Conservation (phyloP, 2,888 invertebrate species). For the Ganaspis brasiliensis region DNA sequence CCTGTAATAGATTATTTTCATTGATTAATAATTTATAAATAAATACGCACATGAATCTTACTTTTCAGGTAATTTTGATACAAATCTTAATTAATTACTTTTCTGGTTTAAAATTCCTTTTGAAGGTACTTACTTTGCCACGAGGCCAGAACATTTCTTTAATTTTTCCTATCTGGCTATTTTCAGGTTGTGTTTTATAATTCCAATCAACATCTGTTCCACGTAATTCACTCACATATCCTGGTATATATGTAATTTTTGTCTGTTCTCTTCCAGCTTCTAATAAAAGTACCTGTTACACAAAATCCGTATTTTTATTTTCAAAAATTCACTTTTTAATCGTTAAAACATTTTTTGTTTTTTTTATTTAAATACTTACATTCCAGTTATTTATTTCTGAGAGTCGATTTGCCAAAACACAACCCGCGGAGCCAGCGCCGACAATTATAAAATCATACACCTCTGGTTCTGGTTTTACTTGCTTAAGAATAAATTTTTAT, state of each 20-base stretch:
- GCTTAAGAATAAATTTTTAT: no score
- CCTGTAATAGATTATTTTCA: no score
- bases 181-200: slow-evolving; percentile 92
- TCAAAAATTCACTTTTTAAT: no score
- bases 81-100: no score
- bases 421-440: slow-evolving; percentile 83
- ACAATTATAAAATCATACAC: slow-evolving; percentile 82
- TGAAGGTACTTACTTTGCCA: slow-evolving; percentile 88
- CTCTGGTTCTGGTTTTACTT: slow-evolving; percentile 82
- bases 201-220: slow-evolving; percentile 90
- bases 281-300: slow-evolving; percentile 85
- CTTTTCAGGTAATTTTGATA: no score
- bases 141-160: slow-evolving; percentile 93
- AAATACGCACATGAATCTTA: no score
- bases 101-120: no score
- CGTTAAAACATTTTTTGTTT: no score
- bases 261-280: slow-evolving; percentile 88
- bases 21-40: no score
- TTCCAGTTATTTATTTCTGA: slow-evolving; percentile 65
- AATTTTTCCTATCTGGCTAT: slow-evolving; percentile 87
- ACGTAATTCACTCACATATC: slow-evolving; percentile 84
- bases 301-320: no score
- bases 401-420: slow-evolving; percentile 82
- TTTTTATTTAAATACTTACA: no score
- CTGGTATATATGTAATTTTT: slow-evolving; percentile 85